Evolutionary conservation across 1,140 invertebrate species (phyloP).

Genomic region (Holcopasites calliopsidis): DNA sequence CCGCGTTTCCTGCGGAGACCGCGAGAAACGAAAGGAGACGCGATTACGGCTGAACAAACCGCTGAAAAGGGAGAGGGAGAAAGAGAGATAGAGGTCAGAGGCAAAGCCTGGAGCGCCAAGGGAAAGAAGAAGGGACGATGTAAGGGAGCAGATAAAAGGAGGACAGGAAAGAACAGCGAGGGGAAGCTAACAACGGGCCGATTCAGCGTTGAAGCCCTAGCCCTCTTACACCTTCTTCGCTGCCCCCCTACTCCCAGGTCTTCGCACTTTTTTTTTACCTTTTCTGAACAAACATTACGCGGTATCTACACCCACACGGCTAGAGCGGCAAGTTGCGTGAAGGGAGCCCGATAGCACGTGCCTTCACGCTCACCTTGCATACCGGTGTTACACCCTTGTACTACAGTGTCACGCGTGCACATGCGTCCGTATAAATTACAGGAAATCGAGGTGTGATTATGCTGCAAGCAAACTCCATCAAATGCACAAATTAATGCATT

Average conservation of each 20-base stretch:
- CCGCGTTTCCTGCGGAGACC: conserved; percentile 48
- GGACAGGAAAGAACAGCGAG: conserved; percentile 6
- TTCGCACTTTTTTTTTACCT: conserved; percentile 19
- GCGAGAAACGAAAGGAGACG: conserved; percentile 16
- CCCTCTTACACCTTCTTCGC: conserved; percentile 36
- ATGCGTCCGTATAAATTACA: too few relatives aligned
- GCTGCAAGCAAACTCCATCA: too few relatives aligned
- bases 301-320: conserved; percentile 60
- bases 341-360: conserved; percentile 54
- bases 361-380: conserved; percentile 39
- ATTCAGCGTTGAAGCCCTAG: conserved; percentile 51
- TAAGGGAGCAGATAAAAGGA: conserved; percentile 16
- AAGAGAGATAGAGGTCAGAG: conserved; percentile 12
- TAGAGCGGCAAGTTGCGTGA: conserved; percentile 55
- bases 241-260: conserved; percentile 1
- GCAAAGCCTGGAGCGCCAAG: conserved; percentile 11
- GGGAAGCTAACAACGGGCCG: conserved; percentile 57
- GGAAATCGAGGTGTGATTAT: too few relatives aligned
- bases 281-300: conserved; percentile 57
- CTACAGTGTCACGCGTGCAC: too few relatives aligned
- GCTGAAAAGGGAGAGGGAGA: background rate
- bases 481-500: too few relatives aligned
- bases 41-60: conserved; percentile 4
- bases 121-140: conserved; percentile 46
- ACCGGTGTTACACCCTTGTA: conserved; percentile 3